Conservation (phyloP, 2,797 vertebrate species). For the Florisuga fusca region DNA sequence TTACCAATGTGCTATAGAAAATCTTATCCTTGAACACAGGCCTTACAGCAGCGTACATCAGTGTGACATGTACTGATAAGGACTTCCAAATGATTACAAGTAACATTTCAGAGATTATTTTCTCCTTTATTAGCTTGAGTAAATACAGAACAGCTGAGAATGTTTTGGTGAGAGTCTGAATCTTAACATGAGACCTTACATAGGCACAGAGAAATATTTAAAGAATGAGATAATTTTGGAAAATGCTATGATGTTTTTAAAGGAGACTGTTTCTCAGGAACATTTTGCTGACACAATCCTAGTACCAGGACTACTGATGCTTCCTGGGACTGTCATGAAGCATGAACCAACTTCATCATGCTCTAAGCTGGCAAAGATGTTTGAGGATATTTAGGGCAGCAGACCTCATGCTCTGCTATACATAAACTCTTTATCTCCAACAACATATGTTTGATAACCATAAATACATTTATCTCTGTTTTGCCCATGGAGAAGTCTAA, state of each 20-base stretch:
- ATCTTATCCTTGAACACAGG: background rate
- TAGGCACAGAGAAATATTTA: background rate
- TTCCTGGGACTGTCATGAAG: background rate
- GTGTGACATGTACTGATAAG: background rate
- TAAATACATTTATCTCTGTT: background rate
- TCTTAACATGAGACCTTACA: background rate
- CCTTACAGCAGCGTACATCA: background rate
- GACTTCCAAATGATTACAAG: slow-evolving; percentile 6
- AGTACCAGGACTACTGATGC: background rate
- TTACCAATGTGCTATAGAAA: background rate
- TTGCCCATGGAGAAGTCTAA: background rate
- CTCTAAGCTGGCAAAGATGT: background rate
- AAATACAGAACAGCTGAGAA: background rate
- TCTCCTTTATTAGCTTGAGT: slow-evolving; percentile 8
- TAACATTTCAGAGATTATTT: slow-evolving; percentile 6
- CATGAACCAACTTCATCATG: background rate
- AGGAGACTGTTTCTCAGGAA: background rate
- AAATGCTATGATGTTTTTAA: slow-evolving; percentile 18
- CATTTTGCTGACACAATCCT: background rate
- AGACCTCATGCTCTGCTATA: background rate
- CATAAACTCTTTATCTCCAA: background rate
- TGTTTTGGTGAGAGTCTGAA: background rate
- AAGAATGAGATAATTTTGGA: slow-evolving; percentile 17
- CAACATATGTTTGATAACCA: background rate
- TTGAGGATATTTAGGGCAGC: background rate